Base-by-base conservation (phyloP, 2,888 invertebrate genomes). In the Drosophila glabriapex region DNA sequence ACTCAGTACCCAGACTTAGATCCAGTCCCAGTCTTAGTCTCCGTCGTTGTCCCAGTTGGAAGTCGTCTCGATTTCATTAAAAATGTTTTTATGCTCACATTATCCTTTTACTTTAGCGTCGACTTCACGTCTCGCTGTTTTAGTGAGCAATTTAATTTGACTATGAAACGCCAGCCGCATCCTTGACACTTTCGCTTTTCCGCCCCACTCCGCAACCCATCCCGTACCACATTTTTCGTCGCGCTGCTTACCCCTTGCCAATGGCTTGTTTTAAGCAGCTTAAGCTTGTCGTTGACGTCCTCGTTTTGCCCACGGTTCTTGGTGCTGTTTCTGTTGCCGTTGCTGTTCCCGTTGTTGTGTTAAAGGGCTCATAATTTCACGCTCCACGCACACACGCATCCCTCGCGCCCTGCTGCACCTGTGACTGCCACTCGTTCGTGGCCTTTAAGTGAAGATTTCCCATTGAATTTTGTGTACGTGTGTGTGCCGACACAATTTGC, bases 61-160 rank as follows among this genome's bases (percentile, higher is more conserved):
- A 80, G 91, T 91, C 87, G 91, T 83, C 85, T 86, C 87, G 87
- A 87, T 90, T 89, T 90, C 91, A 91, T 90, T 90, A 91, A 90
- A 88, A 91, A 89, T 85, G 87, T 89, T 89, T 90, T 89, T 88
- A 88, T 82, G 89, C 74, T 76, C 78, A 67, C 87, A 86, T 88
- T 88, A 88, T 90, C 91, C 91, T 78, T 89, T 89, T 83, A 82
- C 85, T 82, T 81, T 76, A 79, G 76, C 79, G 70, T 70, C 65
- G 70, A 70, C 67, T 69, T 73, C 69, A 64, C 67, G 68, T 72
- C 73, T 55, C 64, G 73, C 73, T 69, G 73, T 72, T 78, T 75
- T 78, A 71, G 78, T 75, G 72, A 71, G 89, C 87, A 88, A 89
- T 88, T 88, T 88, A 88, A 88, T 88, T 88, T 88, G 91, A 78